Evolutionary conservation across 2,113 vertebrate genomes (phyloP).

Genomic region (Mustelus asterias): DNA sequence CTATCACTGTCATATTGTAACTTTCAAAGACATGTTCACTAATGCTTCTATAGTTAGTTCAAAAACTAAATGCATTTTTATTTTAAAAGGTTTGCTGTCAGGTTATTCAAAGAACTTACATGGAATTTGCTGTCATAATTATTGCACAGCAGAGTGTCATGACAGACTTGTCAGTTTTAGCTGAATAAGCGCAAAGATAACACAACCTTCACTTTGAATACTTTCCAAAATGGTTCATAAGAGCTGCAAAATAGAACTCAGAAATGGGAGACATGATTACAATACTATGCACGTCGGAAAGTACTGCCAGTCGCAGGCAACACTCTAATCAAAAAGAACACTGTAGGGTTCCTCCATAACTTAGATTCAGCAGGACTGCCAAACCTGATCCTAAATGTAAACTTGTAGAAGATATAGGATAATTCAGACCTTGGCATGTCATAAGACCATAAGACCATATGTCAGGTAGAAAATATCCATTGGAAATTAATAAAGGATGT

Average conservation of each 20-base stretch:
- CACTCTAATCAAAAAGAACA: neutral
- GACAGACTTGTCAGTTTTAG: neutral
- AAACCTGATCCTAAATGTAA: neutral
- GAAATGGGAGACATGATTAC: neutral
- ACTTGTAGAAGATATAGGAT: neutral
- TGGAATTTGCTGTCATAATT: neutral
- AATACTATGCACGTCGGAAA: neutral
- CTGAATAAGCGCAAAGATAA: neutral
- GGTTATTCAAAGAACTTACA: neutral
- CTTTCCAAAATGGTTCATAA: neutral
- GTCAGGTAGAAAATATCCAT: neutral
- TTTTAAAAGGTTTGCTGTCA: neutral
- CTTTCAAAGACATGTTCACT: neutral
- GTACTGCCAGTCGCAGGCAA: neutral
- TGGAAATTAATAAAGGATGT: neutral
- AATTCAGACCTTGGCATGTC: neutral
- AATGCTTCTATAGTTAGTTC: neutral
- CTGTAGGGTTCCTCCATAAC: neutral
- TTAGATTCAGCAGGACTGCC: neutral
- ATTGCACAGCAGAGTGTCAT: neutral
- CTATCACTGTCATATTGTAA: neutral
- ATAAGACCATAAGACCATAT: too few species aligned
- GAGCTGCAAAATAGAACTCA: neutral
- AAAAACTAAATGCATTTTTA: neutral
- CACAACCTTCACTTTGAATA: neutral